Evolutionary conservation across 2,797 vertebrate species (phyloP), one percentile per base, ranked within the genome.

Genomic region (Amblyraja radiata): DNA sequence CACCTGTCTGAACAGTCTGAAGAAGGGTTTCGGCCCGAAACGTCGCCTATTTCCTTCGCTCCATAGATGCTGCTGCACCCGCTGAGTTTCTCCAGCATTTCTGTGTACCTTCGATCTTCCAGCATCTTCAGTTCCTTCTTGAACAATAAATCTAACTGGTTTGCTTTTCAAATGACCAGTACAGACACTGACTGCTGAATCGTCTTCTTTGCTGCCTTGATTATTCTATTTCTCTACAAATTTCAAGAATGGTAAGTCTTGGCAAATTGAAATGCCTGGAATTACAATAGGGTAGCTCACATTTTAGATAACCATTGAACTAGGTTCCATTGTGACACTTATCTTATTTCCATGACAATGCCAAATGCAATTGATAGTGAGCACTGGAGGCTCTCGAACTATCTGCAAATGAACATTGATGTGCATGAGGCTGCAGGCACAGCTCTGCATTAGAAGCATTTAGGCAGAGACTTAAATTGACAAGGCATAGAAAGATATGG

Each of bases 381-480:
- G 81, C 54, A 61, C 23, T 13, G 54, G 54, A 63, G 83, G 13
- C 23, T 63, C 28, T 63, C 61, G 58, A 58, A 28, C 63, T 63
- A 25, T 79, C 88, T 11, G 81, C 90, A 93, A 94, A 94, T 93
- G 93, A 65, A 93, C 92, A 28, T 2, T 54, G 10, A 58, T 3
- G 54, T 23, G 0, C 21, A 0, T 11, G 5, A 63, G 94, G 94
- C 74, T 96, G 95, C 95, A 96, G 96, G 39, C 25, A 83, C 6
- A 10, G 21, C 11, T 54, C 21, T 54, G 9, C 81, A 84, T n/a
- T 25, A n/a, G 9, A 10, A 2, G 65, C 46, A 68, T 68, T 68
- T 68, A 68, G 65, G 16, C 65, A 11, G 65, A 68, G 46, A 46
- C 16, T 68, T 10, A 68, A 46, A 16, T 68, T 1, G 65, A 2